These are phyloP conservation scores for Paragorgia papillata DNA, from an alignment of 92 coral and sea anemone species.

Conservation along the genomic window DNA sequence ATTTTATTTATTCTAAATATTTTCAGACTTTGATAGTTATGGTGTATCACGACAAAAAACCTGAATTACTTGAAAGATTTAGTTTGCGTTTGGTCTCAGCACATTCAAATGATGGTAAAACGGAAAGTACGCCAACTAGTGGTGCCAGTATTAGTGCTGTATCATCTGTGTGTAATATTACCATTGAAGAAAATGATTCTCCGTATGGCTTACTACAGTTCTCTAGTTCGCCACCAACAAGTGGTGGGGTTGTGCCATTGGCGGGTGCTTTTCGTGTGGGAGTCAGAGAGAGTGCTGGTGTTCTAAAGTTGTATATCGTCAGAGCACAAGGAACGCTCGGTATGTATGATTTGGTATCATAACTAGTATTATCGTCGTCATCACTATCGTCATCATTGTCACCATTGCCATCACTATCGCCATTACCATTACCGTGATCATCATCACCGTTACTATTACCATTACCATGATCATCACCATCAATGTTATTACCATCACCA, in stretches of 20 bases:
- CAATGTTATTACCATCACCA: neutral
- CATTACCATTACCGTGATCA: neutral
- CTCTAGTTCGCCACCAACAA: conserved; percentile 55
- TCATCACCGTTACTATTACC: neutral
- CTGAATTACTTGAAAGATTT: conserved; percentile 79
- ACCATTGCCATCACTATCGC: neutral
- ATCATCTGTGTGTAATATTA: conserved; percentile 73
- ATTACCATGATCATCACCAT: neutral
- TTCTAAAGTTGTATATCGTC: conserved; percentile 62
- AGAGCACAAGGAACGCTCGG: conserved; percentile 89
- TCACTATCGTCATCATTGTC: neutral
- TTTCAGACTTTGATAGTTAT: conserved; percentile 43
- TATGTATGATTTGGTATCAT: conserved; percentile 21
- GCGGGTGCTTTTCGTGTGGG: conserved; percentile 55
- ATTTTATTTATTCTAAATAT: conserved; percentile 23
- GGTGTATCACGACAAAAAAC: conserved; percentile 67
- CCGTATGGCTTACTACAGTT: conserved; percentile 95
- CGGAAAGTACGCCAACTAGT: conserved; percentile 78
- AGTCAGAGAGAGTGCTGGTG: conserved; percentile 74
- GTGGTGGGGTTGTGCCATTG: conserved; percentile 62
- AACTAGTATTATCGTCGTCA: neutral
- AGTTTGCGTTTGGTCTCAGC: conserved; percentile 71
- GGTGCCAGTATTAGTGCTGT: conserved; percentile 83
- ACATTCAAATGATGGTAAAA: conserved; percentile 67
- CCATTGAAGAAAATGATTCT: conserved; percentile 72